phyloP scores from a whole-genome alignment of 2,888 invertebrate species.

The Diaprepes abbreviatus region DNA sequence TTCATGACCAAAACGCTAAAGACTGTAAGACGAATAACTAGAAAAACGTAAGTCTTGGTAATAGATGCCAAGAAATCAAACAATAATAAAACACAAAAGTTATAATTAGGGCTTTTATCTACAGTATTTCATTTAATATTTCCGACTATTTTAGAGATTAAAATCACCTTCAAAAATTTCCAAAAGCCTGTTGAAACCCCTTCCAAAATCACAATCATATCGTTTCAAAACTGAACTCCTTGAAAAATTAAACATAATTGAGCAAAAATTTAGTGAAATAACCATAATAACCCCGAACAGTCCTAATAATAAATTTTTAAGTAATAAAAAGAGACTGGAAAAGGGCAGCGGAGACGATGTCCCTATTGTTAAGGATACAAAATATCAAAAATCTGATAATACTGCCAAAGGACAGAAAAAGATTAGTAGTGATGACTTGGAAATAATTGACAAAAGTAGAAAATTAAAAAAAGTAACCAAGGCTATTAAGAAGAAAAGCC shows the following conservation, averaged over 20 bases:
- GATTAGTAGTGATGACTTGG: conserved; percentile 11
- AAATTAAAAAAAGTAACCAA: conserved; percentile 1
- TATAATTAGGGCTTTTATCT: too few species aligned
- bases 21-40: too few species aligned
- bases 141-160: conserved; percentile 1
- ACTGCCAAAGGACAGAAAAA: not conserved
- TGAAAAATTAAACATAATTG: conserved; percentile 9
- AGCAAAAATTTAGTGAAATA: conserved; percentile 17
- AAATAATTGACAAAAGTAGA: not conserved
- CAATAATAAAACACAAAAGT: too few species aligned
- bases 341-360: conserved; percentile 1
- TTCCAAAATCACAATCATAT: conserved; percentile 27
- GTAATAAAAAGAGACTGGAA: not conserved
- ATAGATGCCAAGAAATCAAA: too few species aligned
- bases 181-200: conserved; percentile 34
- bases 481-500: conserved; percentile 1
- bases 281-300: not conserved
- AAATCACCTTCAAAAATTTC: conserved; percentile 40
- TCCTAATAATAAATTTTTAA: not conserved
- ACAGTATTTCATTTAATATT: too few species aligned
- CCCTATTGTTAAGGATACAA: not conserved
- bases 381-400: not conserved
- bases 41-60: too few species aligned
- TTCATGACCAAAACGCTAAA: too few species aligned
- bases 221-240: conserved; percentile 9